Percentiles rank a stretch among this genome's conserved stretches.
phyloP scores from a whole-genome alignment of 2,113 vertebrate genomes.

The Gavia stellata region DNA sequence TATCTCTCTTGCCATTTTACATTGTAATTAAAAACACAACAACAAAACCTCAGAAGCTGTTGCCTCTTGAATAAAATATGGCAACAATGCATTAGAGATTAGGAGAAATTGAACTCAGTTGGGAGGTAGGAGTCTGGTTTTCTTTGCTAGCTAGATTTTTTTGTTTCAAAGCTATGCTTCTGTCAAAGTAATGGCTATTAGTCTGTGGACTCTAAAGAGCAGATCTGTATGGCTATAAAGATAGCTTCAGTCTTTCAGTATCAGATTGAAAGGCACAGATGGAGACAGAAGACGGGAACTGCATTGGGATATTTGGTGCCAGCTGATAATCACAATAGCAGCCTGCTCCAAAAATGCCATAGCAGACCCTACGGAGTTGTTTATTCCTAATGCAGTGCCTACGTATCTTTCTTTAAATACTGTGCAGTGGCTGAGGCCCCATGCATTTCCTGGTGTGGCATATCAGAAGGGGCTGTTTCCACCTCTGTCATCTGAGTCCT shows the following conservation, averaged over 20 bases:
- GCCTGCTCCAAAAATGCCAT: background rate
- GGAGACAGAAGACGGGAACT: background rate
- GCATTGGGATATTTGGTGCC: background rate
- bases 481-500: background rate
- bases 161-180: background rate
- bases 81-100: background rate
- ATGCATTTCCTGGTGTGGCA: background rate
- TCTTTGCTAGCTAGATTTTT: background rate
- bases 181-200: background rate
- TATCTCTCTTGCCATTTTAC: background rate
- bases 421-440: background rate
- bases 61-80: background rate
- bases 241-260: background rate
- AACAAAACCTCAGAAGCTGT: background rate
- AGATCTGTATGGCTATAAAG: background rate
- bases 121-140: background rate
- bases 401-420: background rate
- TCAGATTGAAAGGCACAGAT: background rate
- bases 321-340: background rate
- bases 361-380: background rate
- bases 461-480: background rate
- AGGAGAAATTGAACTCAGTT: background rate
- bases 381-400: background rate
- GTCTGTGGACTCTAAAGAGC: background rate
- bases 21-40: slow-evolving; percentile 14